Evolutionary conservation across 92 coral and sea anemone species (phyloP).

Genomic region (Epizoanthus rinbou): DNA sequence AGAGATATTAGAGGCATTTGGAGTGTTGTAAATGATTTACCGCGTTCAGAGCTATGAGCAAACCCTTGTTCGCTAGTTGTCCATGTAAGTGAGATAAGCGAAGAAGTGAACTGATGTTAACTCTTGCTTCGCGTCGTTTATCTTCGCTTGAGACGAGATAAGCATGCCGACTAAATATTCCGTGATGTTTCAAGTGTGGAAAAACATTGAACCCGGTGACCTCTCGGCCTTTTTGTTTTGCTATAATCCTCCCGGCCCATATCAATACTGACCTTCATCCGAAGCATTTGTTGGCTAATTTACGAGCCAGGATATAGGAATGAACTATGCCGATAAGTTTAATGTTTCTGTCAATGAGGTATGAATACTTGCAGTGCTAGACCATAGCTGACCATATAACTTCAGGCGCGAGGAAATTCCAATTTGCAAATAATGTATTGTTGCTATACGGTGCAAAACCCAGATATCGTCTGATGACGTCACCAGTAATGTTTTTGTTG

Average conservation of each 20-base stretch:
- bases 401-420: not conserved
- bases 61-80: not conserved
- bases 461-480: constrained; percentile 20
- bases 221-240: constrained; percentile 29
- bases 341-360: not conserved
- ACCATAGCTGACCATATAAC: not conserved
- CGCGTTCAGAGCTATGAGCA: not conserved
- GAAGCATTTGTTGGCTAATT: constrained; percentile 2
- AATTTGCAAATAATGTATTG: constrained; percentile 1
- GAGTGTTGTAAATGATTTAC: not conserved
- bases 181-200: constrained; percentile 41
- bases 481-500: constrained; percentile 3
- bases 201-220: constrained; percentile 33
- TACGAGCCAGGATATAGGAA: constrained; percentile 10
- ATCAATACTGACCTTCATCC: not conserved
- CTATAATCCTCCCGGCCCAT: constrained; percentile 35
- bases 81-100: constrained; percentile 18
- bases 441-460: constrained; percentile 1
- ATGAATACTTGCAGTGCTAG: not conserved
- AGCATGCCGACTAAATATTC: constrained; percentile 25
- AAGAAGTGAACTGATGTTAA: constrained; percentile 14
- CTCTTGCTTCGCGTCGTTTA: constrained; percentile 25
- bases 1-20: constrained; percentile 41
- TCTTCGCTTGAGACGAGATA: constrained; percentile 28
- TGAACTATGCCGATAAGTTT: not conserved